Evolutionary conservation across 2,113 vertebrate genomes (phyloP).

Genomic region (Actenoides lindsayi): DNA sequence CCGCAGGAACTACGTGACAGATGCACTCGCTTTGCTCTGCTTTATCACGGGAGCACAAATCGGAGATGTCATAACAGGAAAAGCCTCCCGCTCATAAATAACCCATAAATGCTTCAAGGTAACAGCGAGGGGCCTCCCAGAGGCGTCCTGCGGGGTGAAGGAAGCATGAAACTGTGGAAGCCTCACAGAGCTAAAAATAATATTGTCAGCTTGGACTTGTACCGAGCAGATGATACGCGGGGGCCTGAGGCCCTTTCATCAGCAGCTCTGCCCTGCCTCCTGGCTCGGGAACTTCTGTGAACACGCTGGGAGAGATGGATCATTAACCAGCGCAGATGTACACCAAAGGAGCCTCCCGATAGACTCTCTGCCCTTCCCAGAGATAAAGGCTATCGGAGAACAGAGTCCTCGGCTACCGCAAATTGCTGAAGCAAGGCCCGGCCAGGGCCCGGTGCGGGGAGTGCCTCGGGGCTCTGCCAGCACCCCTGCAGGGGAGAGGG

Average conservation of each 20-base stretch:
- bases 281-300: neutral
- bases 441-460: accelerated
- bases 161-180: neutral
- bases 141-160: neutral
- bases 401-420: neutral
- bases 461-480: neutral
- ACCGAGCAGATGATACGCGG: neutral
- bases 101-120: neutral
- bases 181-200: conserved; percentile 1
- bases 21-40: neutral
- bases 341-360: neutral
- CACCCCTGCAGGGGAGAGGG: neutral
- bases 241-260: neutral
- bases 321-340: conserved; percentile 45
- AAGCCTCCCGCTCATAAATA: neutral
- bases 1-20: neutral
- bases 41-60: neutral
- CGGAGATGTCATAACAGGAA: neutral
- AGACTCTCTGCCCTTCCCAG: conserved; percentile 5
- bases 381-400: conserved; percentile 40
- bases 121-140: neutral
- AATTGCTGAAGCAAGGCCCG: neutral
- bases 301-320: neutral
- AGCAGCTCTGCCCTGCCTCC: neutral
- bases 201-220: neutral